Percentiles rank a stretch among this genome's conserved stretches.
Conservation (phyloP, 23 tunicate species). For the Ciona savignyi region DNA sequence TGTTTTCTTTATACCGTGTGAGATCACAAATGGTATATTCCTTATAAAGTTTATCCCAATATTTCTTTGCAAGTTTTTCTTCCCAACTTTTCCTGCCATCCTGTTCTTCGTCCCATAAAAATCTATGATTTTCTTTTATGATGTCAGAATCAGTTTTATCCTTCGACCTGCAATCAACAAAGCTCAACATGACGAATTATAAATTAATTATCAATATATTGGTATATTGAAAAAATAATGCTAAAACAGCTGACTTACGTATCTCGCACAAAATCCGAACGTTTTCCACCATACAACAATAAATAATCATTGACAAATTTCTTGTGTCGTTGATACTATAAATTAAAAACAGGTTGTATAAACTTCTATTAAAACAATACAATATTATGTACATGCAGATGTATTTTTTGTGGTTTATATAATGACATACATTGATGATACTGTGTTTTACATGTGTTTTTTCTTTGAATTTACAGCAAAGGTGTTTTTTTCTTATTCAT, state of each 20-base stretch:
- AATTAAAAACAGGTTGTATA: too few species aligned
- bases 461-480: too few species aligned
- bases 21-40: constrained; percentile 87
- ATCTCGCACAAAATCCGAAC: constrained; percentile 44
- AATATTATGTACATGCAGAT: too few species aligned
- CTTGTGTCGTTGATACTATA: constrained; percentile 56
- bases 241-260: constrained; percentile 9
- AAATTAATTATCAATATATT: too few species aligned
- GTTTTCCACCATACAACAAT: constrained; percentile 62
- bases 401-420: too few species aligned
- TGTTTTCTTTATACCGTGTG: constrained; percentile 57
- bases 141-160: constrained; percentile 59
- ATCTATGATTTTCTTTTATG: constrained; percentile 63
- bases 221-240: background rate
- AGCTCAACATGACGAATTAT: background rate
- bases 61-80: constrained; percentile 59
- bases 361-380: too few species aligned
- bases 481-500: too few species aligned
- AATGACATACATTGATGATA: too few species aligned
- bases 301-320: constrained; percentile 85
- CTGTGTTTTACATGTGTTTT: too few species aligned
- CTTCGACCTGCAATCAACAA: constrained; percentile 14
- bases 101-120: constrained; percentile 92
- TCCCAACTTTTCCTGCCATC: constrained; percentile 49
- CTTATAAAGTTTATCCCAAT: constrained; percentile 89